Conservation (phyloP, 2,888 invertebrate species). For the Dinocampus coccinellae region DNA sequence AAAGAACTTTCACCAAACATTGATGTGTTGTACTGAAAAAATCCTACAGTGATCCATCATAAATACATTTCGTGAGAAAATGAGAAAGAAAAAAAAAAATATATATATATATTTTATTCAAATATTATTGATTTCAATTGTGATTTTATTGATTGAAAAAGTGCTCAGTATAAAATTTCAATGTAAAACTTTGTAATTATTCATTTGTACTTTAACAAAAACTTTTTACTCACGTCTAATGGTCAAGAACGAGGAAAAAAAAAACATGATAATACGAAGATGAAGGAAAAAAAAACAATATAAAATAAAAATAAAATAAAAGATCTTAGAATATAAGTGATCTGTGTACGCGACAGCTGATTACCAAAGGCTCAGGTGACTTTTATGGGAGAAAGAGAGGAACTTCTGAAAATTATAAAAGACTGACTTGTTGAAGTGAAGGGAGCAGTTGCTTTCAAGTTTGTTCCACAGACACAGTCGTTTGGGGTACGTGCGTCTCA, state of each 20-base stretch:
- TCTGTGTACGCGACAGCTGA: constrained; percentile 29
- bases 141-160: background rate
- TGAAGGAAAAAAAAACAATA: background rate
- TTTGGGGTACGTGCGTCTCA: constrained; percentile 43
- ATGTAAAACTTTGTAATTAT: background rate
- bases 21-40: background rate
- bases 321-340: background rate
- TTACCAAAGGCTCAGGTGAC: constrained; percentile 17
- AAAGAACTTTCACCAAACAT: background rate
- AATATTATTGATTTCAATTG: background rate
- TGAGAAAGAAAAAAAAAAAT: background rate
- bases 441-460: constrained; percentile 62
- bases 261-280: background rate
- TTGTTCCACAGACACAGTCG: constrained; percentile 51
- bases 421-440: constrained; percentile 55
- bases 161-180: background rate
- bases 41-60: no score
- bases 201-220: background rate
- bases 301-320: background rate
- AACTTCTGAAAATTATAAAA: constrained; percentile 62
- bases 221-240: background rate
- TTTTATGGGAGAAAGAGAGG: constrained; percentile 33
- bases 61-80: background rate
- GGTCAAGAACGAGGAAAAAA: background rate
- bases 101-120: background rate